phyloP scores from a whole-genome alignment of 1,140 invertebrate species.

The Aphis gossypii region DNA sequence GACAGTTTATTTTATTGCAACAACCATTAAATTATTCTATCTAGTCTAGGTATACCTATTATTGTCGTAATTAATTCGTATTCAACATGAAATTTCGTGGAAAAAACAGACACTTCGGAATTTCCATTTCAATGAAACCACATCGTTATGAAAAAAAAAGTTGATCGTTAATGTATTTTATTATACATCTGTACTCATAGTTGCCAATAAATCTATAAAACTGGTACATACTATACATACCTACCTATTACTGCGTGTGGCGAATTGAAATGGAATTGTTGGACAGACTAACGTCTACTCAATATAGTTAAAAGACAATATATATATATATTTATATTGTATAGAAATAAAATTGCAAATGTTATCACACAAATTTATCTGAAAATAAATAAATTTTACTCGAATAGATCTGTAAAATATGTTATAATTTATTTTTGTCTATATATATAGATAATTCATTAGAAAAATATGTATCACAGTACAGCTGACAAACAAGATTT shows the following conservation, averaged over 20 bases:
- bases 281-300: too few relatives aligned
- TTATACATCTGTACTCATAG: not conserved
- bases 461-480: too few relatives aligned
- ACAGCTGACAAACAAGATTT: too few relatives aligned
- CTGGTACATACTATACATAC: not conserved
- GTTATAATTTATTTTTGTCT: too few relatives aligned
- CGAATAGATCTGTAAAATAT: too few relatives aligned
- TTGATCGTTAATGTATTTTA: not conserved
- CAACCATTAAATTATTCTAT: not conserved
- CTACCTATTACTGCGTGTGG: not conserved
- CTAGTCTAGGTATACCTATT: not conserved
- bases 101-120: not conserved
- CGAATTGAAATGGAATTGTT: not conserved
- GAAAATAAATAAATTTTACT: too few relatives aligned
- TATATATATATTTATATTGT: too few relatives aligned
- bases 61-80: not conserved
- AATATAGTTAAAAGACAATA: too few relatives aligned
- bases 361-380: too few relatives aligned
- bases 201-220: too few relatives aligned
- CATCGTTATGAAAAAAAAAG: not conserved
- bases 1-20: not conserved
- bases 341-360: too few relatives aligned
- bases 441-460: too few relatives aligned
- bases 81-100: not conserved
- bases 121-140: not conserved